Evolutionary conservation across 1,140 invertebrate species (phyloP).

Genomic region (Solen grandis): DNA sequence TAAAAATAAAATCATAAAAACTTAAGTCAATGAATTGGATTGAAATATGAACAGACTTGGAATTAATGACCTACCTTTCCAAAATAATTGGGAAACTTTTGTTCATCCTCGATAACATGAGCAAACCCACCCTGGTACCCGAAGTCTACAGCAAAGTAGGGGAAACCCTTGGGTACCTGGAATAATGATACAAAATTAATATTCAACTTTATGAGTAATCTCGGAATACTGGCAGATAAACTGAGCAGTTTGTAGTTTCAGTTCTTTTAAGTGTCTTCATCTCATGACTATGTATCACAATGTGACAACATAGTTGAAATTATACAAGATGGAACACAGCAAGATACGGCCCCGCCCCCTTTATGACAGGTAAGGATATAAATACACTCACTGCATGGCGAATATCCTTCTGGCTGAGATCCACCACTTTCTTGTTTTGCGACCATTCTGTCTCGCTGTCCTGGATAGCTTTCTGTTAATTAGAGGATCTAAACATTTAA

Average conservation of each 20-base stretch:
- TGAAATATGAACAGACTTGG: no score
- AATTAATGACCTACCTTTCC: conserved; percentile 90
- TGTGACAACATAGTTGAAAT: no score
- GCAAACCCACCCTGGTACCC: conserved; percentile 93
- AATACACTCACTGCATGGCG: conserved; percentile 84
- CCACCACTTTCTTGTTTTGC: conserved; percentile 96
- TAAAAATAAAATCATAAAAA: no score
- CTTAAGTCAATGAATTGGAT: no score
- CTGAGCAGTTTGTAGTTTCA: not conserved
- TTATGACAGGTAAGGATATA: not conserved
- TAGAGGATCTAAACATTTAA: not conserved
- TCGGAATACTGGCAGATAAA: no score
- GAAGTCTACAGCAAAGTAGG: conserved; percentile 97
- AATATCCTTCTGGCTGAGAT: conserved; percentile 87
- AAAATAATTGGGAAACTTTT: conserved; percentile 93
- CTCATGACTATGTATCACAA: no score
- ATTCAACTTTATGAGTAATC: not conserved
- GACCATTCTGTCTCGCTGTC: conserved; percentile 98
- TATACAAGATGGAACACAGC: no score
- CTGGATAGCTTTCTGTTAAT: conserved; percentile 91
- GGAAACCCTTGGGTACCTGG: conserved; percentile 93
- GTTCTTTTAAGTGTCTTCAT: no score
- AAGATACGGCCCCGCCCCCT: not conserved
- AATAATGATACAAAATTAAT: conserved; percentile 46
- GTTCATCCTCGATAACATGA: conserved; percentile 97